Evolutionary conservation across 2,888 invertebrate genomes (phyloP), one percentile per base, ranked within the genome.

Genomic region (Zaprionus bogoriensis): DNA sequence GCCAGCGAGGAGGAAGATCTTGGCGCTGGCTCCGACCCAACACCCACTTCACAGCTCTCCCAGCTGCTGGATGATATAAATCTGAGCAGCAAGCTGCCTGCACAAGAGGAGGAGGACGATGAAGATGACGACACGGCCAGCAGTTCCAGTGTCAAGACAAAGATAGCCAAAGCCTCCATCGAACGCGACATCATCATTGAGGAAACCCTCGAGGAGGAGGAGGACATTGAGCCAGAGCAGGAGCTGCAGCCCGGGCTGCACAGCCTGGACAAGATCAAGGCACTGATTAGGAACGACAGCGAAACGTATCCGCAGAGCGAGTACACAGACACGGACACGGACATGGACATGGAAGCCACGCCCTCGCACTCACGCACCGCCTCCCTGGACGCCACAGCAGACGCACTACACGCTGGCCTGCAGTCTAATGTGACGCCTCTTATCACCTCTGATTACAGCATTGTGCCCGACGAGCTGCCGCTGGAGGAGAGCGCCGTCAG

Each of bases 401-500:
- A 62, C 12, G 57, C 48, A 0, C n/a, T 32, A 62, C 12, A 53
- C 48, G 0, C n/a, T 32, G 32, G 41, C 9, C 44, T 39, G 36
- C n/a, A 27, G 27, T 17, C 59, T 69, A 67, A 74, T 32, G 19
- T 44, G 3, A 74, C 53, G 57, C 9, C 45, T 63, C 39, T 36
- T 10, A 9, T 69, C 52, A 9, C 71, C 52, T 53, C 54, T 76
- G 74, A 87, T 88, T 89, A 74, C 60, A 88, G 88, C 71, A 76
- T 88, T 55, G 75, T 88, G 7, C 77, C 87, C 14, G 89, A 88
- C 44, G 88, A 88, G 30, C 22, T 88, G n/a, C 79, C 87, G 1
- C 59, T 79, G 30, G 87, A 86, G 23, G 67, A 25, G 38, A 20
- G 7, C 4, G n/a, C 25, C n/a, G 10, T n/a, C 67, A 72, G 63